Evolutionary conservation across 2,113 vertebrate genomes (phyloP), one percentile per base, ranked within the genome.

Genomic region (Saccopteryx bilineata): DNA sequence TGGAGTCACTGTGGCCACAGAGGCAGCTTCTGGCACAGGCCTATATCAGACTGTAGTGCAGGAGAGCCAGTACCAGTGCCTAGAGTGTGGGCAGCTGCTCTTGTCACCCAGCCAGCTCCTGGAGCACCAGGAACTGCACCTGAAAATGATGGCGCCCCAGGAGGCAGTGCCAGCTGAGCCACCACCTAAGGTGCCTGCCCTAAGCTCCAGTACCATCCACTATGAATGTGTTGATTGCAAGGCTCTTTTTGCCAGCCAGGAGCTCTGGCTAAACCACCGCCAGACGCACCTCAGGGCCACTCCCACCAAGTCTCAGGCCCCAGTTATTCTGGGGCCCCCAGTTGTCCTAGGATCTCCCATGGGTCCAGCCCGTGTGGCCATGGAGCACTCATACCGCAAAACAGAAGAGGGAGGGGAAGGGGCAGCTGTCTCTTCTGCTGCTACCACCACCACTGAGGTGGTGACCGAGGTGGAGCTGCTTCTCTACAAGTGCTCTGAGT

Each of bases 181-280:
- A 2, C 85, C 97, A 0, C 87, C 97, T 60, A 95, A 96, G 60
- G 96, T 23, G 2, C 95, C 83, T 2, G 48, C 96, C 3, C 31
- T 98, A 60, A 92, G 72, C 65, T 95, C 97, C 72, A 97, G 93
- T 26, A 94, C 96, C 86, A 97, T 97, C 48, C 93, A 97, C 69
- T 99, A 99, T 11, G 99, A 99, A 96, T 99, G 99, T 91, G 98
- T 98, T 5, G 99, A 99, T 83, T 99, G 99, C 82, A 99, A 99
- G 82, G 98, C 98, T 5, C 98, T 99, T 5, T 99, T 99, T 4
- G 97, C 98, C 63, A 99, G 97, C 31, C 99, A 99, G 54, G 98
- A 98, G 21, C 97, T 99, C 21, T 99, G 99, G 99, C 98, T 99
- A 81, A 98, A 98, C 7, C 99, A 99, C 91, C 98, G 99, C 39